Evolutionary conservation across 2,113 vertebrate species (phyloP), one percentile per base, ranked within the genome.

Genomic region (Rhizomys pruinosus): DNA sequence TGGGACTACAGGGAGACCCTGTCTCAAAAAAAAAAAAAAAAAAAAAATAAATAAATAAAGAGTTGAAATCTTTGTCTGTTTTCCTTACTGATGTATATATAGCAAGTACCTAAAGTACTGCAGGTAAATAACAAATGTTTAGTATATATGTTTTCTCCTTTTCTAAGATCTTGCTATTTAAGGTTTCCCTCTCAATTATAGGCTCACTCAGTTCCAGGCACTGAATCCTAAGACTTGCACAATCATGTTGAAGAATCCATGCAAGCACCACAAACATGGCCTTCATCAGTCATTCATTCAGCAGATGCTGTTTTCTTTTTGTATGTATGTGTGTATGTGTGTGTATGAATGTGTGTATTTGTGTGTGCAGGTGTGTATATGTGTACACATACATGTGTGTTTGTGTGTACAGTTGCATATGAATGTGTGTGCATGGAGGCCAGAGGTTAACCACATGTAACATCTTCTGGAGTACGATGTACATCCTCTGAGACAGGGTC

Each of bases 141-240:
- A 76, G 17, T n/a, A 78, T 66, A 1, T 64, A 25, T 55, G 39
- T 27, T 55, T 71, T 74, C 23, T 22, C 63, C 44, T 79, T 92
- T 85, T n/a, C 10, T 80, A 32, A 68, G 87, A 66, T 55, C 32
- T 93, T 42, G 29, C 29, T 89, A 73, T 92, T 80, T 44, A 74
- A 85, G 19, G 19, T 47, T 69, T 7, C 11, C 59, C 19, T 17
- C 27, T 32, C 5, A 57, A n/a, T 72, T 74, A 52, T 39, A 85
- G 66, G 4, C 3, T 42, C 22, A 68, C 27, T 79, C n/a, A 74
- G 2, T 87, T 59, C 57, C 42, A 89, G 76, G 19, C 39, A 39
- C 15, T 27, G 12, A 89, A n/a, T 87, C n/a, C 42, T 80, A 72
- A 92, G 39, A 23, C 25, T 89, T 85, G 52, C n/a, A 86, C 25